These are phyloP conservation scores for Typhlichthys eigenmanni DNA, from an alignment of 2,797 vertebrate species.

Conservation along the genomic window DNA sequence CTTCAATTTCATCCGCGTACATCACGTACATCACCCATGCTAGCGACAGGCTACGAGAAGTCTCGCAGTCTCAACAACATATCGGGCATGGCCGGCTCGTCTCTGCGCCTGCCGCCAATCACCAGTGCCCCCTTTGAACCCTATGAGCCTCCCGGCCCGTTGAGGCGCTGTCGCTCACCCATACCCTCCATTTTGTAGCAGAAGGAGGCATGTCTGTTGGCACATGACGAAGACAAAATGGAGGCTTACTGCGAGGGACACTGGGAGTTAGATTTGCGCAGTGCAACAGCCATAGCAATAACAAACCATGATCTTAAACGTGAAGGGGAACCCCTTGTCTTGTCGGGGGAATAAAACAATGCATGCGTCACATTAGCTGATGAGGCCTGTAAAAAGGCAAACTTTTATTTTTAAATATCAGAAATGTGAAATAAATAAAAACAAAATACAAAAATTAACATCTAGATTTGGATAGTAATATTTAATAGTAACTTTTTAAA, in stretches of 20 bases:
- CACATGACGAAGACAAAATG: constrained; percentile 17
- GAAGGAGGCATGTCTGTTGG: constrained; percentile 40
- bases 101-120: constrained; percentile 85
- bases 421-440: constrained; percentile 18
- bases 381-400: constrained; percentile 39
- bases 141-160: constrained; percentile 82
- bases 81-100: constrained; percentile 86
- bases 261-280: constrained; percentile 29
- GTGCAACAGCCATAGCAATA: constrained; percentile 70
- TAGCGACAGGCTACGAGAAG: constrained; percentile 87
- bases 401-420: constrained; percentile 27
- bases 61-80: constrained; percentile 93
- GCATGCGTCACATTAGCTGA: constrained; percentile 59
- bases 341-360: constrained; percentile 56
- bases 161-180: constrained; percentile 84
- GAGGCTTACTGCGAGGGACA: constrained; percentile 7
- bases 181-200: constrained; percentile 91
- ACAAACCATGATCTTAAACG: constrained; percentile 58
- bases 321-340: constrained; percentile 42
- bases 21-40: too few relatives aligned
- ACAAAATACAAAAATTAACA: neutral
- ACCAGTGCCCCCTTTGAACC: constrained; percentile 83
- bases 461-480: constrained; percentile 11
- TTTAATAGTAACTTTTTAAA: constrained; percentile 22
- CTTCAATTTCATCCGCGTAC: too few relatives aligned